Evolutionary conservation across 2,888 invertebrate species (phyloP).

Genomic region (Dioctria linearis): DNA sequence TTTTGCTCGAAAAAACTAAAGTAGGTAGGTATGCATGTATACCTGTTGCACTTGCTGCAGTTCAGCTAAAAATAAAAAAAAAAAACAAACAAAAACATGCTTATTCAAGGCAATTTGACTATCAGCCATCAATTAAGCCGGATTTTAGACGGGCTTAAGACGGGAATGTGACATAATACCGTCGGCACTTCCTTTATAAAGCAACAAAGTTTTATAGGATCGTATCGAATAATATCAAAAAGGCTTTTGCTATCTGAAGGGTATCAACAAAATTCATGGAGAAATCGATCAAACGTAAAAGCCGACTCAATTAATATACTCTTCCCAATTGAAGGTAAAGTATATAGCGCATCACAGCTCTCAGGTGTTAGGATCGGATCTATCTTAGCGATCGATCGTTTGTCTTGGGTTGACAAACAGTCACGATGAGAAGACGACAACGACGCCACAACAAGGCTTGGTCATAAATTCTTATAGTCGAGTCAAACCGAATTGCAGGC

Average conservation of each 20-base stretch:
- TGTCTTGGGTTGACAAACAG: constrained; percentile 55
- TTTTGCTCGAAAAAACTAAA: constrained; percentile 7
- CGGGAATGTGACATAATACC: constrained; percentile 1
- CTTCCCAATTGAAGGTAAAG: constrained; percentile 53
- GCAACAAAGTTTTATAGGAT: background rate
- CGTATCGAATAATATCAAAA: constrained; percentile 10
- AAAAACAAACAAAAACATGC: constrained; percentile 5
- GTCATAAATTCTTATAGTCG: constrained; percentile 37
- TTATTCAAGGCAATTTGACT: constrained; percentile 23
- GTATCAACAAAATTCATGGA: constrained; percentile 32
- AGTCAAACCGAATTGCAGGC: background rate
- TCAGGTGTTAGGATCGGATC: constrained; percentile 49
- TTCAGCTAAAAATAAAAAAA: no score
- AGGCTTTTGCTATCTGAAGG: constrained; percentile 1
- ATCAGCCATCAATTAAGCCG: constrained; percentile 13
- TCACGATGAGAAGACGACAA: constrained; percentile 50
- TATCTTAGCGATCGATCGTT: constrained; percentile 53
- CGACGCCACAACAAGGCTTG: constrained; percentile 46
- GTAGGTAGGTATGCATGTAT: background rate
- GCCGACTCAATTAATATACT: constrained; percentile 62
- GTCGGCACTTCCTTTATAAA: constrained; percentile 46
- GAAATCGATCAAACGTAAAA: constrained; percentile 60
- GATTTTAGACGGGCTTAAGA: background rate
- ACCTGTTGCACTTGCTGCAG: constrained; percentile 18
- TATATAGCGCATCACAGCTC: constrained; percentile 13